Evolutionary conservation across 2,113 vertebrate genomes (phyloP).

Genomic region (Cyphomyrus plagiostoma): DNA sequence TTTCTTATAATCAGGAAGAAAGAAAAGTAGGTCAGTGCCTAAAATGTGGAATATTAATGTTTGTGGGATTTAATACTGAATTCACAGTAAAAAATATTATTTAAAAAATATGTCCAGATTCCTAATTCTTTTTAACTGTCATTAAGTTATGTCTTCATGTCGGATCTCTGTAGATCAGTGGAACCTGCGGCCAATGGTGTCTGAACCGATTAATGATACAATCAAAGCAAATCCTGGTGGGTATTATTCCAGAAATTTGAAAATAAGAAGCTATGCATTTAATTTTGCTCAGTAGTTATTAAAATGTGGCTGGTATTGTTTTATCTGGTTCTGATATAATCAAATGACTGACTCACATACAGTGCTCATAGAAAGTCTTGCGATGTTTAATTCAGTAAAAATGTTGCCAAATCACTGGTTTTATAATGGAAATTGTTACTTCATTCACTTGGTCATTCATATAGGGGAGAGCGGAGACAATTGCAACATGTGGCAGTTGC

Average conservation of each 20-base stretch:
- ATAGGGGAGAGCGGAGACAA: too few species aligned
- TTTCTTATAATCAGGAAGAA: background rate
- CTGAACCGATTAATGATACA: constrained; percentile 60
- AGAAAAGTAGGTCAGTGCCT: background rate
- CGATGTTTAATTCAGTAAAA: background rate
- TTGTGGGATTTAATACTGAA: background rate
- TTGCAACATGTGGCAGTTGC: too few species aligned
- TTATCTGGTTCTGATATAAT: background rate
- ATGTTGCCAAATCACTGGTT: background rate
- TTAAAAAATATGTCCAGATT: background rate
- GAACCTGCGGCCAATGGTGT: constrained; percentile 51
- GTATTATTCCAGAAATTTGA: constrained; percentile 31
- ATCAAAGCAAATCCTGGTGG: constrained; percentile 68
- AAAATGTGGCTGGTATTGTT: background rate
- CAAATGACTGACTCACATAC: background rate
- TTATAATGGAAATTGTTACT: background rate
- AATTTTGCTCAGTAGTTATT: background rate
- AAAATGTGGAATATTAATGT: background rate
- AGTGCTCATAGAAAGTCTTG: background rate
- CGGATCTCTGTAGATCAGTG: constrained; percentile 34
- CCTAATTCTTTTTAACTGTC: background rate
- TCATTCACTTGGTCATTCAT: background rate
- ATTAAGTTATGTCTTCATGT: background rate
- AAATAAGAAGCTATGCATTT: background rate
- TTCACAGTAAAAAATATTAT: background rate